phyloP scores from a whole-genome alignment of 2,888 invertebrate genomes.

The Cerceris rybyensis region DNA sequence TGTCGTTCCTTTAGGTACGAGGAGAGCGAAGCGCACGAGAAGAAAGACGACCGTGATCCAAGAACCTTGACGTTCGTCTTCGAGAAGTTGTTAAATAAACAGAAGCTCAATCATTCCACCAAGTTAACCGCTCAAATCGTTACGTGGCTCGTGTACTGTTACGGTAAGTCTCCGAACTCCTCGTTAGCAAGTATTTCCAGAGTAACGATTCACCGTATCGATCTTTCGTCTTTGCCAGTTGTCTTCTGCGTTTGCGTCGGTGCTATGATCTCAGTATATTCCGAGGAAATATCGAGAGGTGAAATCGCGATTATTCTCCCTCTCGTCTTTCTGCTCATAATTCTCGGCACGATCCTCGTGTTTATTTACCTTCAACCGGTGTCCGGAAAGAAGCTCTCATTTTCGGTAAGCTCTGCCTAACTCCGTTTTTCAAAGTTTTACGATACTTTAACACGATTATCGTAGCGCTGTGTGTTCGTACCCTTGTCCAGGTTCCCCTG shows the following conservation, averaged over 20 bases:
- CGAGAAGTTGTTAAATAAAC: slow-evolving; percentile 81
- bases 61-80: slow-evolving; percentile 68
- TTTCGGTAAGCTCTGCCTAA: slow-evolving; percentile 72
- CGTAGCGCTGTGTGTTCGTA: not conserved
- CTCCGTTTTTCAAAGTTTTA: not conserved
- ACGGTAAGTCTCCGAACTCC: slow-evolving; percentile 76
- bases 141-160: slow-evolving; percentile 80
- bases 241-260: slow-evolving; percentile 65
- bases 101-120: slow-evolving; percentile 80
- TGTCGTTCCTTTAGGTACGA: slow-evolving; percentile 77
- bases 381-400: slow-evolving; percentile 75
- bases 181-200: not conserved
- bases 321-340: slow-evolving; percentile 52
- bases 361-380: slow-evolving; percentile 78
- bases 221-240: slow-evolving; percentile 48
- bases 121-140: slow-evolving; percentile 81
- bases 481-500: slow-evolving; percentile 87
- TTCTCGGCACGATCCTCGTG: slow-evolving; percentile 61
- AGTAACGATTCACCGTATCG: not conserved
- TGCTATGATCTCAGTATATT: slow-evolving; percentile 51
- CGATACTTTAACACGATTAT: too few relatives aligned
- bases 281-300: slow-evolving; percentile 59
- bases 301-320: slow-evolving; percentile 50
- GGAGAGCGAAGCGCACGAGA: slow-evolving; percentile 78
- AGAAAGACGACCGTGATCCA: slow-evolving; percentile 75